Percentiles rank a stretch among this genome's conserved stretches.
Evolutionary conservation across 2,888 invertebrate genomes (phyloP).

Genomic region (Serrognathus titanus): DNA sequence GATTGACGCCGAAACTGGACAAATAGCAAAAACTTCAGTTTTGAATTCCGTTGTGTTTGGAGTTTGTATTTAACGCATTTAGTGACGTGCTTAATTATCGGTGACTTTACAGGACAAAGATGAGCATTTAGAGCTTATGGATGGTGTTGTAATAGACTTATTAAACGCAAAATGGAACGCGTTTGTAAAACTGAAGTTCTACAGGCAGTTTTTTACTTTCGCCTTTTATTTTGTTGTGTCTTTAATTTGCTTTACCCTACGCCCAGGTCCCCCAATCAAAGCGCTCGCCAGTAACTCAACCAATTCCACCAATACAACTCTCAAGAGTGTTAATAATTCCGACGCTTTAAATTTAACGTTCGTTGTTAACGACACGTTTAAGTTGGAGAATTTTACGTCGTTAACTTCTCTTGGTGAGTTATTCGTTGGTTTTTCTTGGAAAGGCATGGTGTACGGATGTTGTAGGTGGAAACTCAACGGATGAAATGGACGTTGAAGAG

Average conservation of each 20-base stretch:
- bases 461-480: constrained; percentile 15
- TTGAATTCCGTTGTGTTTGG: constrained; percentile 95
- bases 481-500: constrained; percentile 57
- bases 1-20: constrained; percentile 84
- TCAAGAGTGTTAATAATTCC: constrained; percentile 3
- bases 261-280: constrained; percentile 71
- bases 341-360: constrained; percentile 10
- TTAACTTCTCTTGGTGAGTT: neutral
- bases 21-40: constrained; percentile 93
- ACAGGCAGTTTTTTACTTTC: constrained; percentile 88
- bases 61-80: constrained; percentile 53
- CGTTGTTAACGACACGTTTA: constrained; percentile 9
- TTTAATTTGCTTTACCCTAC: constrained; percentile 79
- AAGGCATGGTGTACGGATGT: neutral
- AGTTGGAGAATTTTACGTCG: constrained; percentile 6
- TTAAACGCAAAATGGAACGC: constrained; percentile 97
- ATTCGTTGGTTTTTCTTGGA: neutral
- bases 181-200: constrained; percentile 92
- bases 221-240: constrained; percentile 87
- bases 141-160: constrained; percentile 90
- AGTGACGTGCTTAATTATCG: too few relatives aligned
- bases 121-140: constrained; percentile 91
- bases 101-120: constrained; percentile 73
- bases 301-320: constrained; percentile 19
- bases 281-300: constrained; percentile 17